phyloP scores from a whole-genome alignment of 2,888 invertebrate genomes.

The Gandaritis pyraliata region DNA sequence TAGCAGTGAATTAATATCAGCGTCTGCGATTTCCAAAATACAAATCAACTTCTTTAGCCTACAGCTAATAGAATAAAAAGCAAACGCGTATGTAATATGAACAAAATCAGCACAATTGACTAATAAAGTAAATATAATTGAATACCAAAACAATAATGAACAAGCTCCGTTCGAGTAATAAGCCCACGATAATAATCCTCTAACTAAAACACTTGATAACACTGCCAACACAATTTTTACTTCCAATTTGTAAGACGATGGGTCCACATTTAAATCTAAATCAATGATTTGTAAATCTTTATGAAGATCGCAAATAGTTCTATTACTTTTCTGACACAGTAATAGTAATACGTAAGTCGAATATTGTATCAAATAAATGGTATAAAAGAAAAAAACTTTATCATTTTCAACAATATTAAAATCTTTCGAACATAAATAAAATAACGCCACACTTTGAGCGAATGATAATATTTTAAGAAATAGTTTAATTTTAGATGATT shows the following conservation, averaged over 20 bases:
- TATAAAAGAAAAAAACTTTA: background rate
- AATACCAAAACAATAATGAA: background rate
- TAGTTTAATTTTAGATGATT: background rate
- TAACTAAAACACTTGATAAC: background rate
- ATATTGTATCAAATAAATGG: background rate
- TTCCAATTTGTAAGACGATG: background rate
- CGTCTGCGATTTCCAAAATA: background rate
- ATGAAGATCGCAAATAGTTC: background rate
- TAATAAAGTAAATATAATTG: background rate
- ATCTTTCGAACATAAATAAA: background rate
- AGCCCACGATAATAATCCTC: background rate
- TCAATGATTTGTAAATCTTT: conserved; percentile 1
- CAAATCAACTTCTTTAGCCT: background rate
- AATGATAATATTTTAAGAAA: background rate
- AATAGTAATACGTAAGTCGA: background rate
- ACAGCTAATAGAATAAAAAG: background rate
- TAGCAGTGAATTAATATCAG: background rate
- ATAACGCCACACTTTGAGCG: background rate
- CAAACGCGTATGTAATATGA: background rate
- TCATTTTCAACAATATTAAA: background rate
- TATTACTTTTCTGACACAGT: background rate
- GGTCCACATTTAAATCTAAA: background rate
- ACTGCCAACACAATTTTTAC: background rate
- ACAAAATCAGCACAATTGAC: background rate
- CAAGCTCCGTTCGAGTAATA: background rate